phyloP scores from a whole-genome alignment of 2,888 invertebrate species.

The Podabrus alpinus region DNA sequence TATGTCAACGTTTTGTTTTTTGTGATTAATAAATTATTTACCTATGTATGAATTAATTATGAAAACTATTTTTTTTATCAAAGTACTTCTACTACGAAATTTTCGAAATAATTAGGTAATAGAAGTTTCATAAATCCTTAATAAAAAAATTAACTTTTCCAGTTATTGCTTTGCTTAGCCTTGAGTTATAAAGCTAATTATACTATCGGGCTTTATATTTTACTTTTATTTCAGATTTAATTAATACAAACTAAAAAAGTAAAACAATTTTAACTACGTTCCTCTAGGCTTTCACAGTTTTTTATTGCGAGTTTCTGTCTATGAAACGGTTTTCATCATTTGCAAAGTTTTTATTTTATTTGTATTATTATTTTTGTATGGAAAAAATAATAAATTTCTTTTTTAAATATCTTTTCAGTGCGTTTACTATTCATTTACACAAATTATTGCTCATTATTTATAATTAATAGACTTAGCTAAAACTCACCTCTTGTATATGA shows the following conservation, averaged over 20 bases:
- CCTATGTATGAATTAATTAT: no score
- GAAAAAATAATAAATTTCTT: neutral
- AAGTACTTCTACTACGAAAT: neutral
- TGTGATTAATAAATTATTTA: neutral
- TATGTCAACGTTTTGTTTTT: conserved; percentile 15
- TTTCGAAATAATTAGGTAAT: no score
- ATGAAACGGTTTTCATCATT: neutral
- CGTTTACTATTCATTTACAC: neutral
- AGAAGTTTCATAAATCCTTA: neutral
- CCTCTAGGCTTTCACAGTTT: neutral
- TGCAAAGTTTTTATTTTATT: neutral
- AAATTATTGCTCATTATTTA: neutral
- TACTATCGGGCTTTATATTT: neutral
- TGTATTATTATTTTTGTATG: no score
- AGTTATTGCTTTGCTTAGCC: neutral
- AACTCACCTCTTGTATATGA: neutral
- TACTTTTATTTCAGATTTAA: neutral
- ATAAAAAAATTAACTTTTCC: neutral
- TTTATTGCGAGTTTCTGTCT: neutral
- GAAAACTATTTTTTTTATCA: neutral
- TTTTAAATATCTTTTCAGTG: neutral
- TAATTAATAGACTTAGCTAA: neutral
- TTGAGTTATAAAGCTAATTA: neutral
- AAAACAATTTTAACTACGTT: neutral
- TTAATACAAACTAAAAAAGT: neutral